Percentiles rank a stretch among this genome's conserved stretches.
phyloP scores from a whole-genome alignment of 2,888 invertebrate genomes.

The Tinea trinotella region DNA sequence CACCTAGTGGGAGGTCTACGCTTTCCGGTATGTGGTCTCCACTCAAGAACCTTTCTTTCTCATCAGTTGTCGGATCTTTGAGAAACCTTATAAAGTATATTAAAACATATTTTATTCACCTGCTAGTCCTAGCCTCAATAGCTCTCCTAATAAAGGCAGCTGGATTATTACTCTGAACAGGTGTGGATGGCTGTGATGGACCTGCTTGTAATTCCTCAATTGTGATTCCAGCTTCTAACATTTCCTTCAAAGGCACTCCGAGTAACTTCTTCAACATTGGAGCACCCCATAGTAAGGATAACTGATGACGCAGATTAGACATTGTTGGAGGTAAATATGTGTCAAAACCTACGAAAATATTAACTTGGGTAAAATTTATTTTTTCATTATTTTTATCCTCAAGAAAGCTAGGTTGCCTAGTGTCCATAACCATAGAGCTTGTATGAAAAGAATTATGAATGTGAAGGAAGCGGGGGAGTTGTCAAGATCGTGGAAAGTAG shows the following conservation, averaged over 20 bases:
- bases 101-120: constrained; percentile 38
- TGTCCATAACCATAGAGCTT: no score
- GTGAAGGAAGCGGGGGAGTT: no score
- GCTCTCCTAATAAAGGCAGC: constrained; percentile 62
- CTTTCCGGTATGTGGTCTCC: no score
- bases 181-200: constrained; percentile 67
- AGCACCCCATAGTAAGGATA: constrained; percentile 80
- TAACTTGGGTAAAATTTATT: no score
- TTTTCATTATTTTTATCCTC: no score
- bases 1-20: no score
- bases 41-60: no score
- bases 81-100: neutral
- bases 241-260: constrained; percentile 61
- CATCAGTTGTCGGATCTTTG: no score
- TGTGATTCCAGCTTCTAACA: constrained; percentile 60
- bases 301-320: constrained; percentile 76
- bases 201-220: constrained; percentile 58
- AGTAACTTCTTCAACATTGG: constrained; percentile 49
- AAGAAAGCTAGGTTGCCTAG: no score
- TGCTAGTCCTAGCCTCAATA: constrained; percentile 66
- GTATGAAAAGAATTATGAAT: no score
- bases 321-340: constrained; percentile 80
- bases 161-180: constrained; percentile 53
- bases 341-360: constrained; percentile 69
- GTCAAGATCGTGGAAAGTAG: no score